phyloP scores from a whole-genome alignment of 1,140 invertebrate species.

The Vollenhovia emeryi region DNA sequence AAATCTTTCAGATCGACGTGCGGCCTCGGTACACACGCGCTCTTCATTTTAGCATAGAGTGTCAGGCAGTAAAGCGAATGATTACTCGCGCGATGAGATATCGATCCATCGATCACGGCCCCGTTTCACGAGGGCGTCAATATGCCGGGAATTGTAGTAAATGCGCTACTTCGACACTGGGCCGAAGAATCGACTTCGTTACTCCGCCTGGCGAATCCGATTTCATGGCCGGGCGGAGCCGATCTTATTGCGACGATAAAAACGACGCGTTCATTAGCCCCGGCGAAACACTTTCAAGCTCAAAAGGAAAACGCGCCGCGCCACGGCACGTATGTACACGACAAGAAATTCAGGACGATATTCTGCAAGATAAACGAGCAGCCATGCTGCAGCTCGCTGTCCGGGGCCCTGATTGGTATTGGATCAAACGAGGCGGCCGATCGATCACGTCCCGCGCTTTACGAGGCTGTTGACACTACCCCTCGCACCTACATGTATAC shows the following conservation, averaged over 20 bases:
- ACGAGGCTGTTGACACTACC: slow-evolving; percentile 58
- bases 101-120: slow-evolving; percentile 52
- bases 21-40: not conserved
- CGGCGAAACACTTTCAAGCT: slow-evolving; percentile 46
- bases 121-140: slow-evolving; percentile 39
- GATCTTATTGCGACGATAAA: slow-evolving; percentile 52
- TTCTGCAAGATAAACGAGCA: slow-evolving; percentile 58
- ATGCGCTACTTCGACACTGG: slow-evolving; percentile 49
- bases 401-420: slow-evolving; percentile 48
- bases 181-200: slow-evolving; percentile 56
- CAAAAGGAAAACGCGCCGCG: slow-evolving; percentile 42
- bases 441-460: slow-evolving; percentile 54
- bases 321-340: slow-evolving; percentile 6
- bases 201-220: slow-evolving; percentile 46
- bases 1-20: not conserved
- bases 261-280: slow-evolving; percentile 51
- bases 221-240: slow-evolving; percentile 42
- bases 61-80: slow-evolving; percentile 24
- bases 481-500: slow-evolving; percentile 11
- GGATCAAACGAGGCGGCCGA: slow-evolving; percentile 57
- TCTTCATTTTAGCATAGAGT: slow-evolving; percentile 1
- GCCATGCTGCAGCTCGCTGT: slow-evolving; percentile 33
- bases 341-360: slow-evolving; percentile 51
- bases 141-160: slow-evolving; percentile 52
- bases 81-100: slow-evolving; percentile 45